Evolutionary conservation across 2,888 invertebrate species (phyloP), one percentile per base, ranked within the genome.

Genomic region (Hypomecis punctinalis): DNA sequence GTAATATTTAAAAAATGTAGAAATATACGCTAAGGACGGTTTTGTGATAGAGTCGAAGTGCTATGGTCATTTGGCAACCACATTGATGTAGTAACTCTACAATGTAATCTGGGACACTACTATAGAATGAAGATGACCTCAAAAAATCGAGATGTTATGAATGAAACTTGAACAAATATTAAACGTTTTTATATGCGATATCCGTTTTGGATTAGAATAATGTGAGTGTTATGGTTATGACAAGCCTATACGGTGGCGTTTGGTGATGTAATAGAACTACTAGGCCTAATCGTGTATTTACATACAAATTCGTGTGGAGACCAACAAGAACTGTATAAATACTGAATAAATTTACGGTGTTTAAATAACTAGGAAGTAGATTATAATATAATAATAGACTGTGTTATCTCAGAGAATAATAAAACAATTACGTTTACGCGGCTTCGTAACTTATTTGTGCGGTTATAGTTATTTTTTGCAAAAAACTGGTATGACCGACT

Each of bases 201-300:
- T 56, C 56, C 56, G 56, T 47, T 55, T 45, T 37, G 10, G 39
- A 56, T 47, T 56, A 47, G 9, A 47, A 45, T 46, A 46, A 55
- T 52, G 9, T 23, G 6, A 39, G 9, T 9, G 40, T 36, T 49
- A 36, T 36, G 6, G 11, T n/a, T n/a, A 8, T 36, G 33, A 48
- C 40, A 40, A 23, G 43, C 36, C 23, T 55, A n/a, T n/a, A 55
- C 13, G 35, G 46, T 10, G 10, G 40, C 48, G 7, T 42, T 9
- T n/a, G 48, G 54, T 61, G 61, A 61, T 43, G 54, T 61, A 47
- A 61, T 49, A 1, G 23, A 23, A 23, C 23, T 23, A 23, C 7
- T 39, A 48, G 36, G 54, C 61, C 42, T 61, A 54, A 49, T 61
- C 54, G 35, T 42, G 43, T 48, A 61, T 55, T 55, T 55, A 54